These are phyloP conservation scores for Druon quercuslanigerum DNA, from an alignment of 1,140 invertebrate species.

Conservation along the genomic window DNA sequence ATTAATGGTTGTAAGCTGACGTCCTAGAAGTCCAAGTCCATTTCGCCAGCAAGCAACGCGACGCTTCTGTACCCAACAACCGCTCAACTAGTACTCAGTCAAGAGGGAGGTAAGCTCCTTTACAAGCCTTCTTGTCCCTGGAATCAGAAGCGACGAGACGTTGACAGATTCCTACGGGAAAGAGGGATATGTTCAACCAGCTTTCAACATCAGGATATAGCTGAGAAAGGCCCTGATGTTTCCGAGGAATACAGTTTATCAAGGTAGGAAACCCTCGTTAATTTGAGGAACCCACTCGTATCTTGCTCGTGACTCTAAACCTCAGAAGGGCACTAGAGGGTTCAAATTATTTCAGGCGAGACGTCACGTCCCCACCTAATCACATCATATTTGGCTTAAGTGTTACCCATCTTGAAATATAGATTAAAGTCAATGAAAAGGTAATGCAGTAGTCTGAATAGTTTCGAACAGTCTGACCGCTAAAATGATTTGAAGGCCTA, in stretches of 20 bases:
- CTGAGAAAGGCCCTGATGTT: not conserved
- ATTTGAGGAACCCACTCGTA: not conserved
- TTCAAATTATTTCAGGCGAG: not conserved
- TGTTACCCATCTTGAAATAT: not conserved
- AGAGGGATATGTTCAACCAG: not conserved
- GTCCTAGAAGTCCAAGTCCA: constrained; percentile 25
- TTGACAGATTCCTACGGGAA: not conserved
- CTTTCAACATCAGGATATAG: not conserved
- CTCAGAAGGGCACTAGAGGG: not conserved
- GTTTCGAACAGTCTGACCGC: too few relatives aligned
- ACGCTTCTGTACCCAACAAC: not conserved
- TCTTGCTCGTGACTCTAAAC: not conserved
- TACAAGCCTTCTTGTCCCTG: not conserved
- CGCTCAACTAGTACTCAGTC: not conserved
- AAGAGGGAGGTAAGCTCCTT: not conserved
- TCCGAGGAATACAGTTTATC: not conserved
- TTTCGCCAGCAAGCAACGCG: not conserved
- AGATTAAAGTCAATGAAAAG: not conserved
- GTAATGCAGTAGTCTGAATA: too few relatives aligned
- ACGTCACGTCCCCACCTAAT: not conserved
- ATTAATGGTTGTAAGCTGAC: constrained; percentile 19
- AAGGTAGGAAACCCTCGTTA: not conserved
- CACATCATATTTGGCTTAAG: constrained; percentile 15
- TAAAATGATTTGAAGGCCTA: too few relatives aligned
- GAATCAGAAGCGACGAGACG: not conserved